Conservation (phyloP, 2,113 vertebrate genomes). For the Hiodon tergisus region DNA sequence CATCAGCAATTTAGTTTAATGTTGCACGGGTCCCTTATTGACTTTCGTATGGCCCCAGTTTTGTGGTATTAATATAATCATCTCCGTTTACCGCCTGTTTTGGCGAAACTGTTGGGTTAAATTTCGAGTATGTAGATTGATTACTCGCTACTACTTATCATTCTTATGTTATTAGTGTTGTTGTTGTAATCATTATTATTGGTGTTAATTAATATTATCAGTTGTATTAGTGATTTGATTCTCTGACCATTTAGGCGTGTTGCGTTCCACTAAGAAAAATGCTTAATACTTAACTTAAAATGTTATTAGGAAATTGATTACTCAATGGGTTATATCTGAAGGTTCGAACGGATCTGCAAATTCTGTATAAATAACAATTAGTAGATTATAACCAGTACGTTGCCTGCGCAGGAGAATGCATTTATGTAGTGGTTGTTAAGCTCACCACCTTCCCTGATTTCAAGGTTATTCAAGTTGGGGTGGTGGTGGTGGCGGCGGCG, state of each 20-base stretch:
- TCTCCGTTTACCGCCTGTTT: not conserved
- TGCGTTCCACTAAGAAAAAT: not conserved
- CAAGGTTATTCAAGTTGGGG: slow-evolving; percentile 65
- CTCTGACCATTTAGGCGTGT: too few species aligned
- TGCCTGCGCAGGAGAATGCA: not conserved
- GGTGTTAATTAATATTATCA: too few species aligned
- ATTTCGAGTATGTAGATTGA: too few species aligned
- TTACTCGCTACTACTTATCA: not conserved
- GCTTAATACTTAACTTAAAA: not conserved
- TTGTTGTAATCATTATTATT: too few species aligned
- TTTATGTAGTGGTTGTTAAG: not conserved
- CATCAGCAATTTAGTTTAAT: too few species aligned
- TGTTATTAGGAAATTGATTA: not conserved
- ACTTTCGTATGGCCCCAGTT: not conserved
- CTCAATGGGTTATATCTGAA: not conserved
- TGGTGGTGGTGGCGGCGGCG: slow-evolving; percentile 39
- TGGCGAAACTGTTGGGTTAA: not conserved
- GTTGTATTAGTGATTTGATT: too few species aligned
- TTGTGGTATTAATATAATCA: not conserved
- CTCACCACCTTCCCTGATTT: not conserved
- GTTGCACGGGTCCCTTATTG: too few species aligned
- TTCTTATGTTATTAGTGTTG: too few species aligned
- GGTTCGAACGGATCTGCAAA: too few species aligned
- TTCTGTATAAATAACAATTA: not conserved
- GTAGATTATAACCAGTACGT: not conserved